Evolutionary conservation across 2,888 invertebrate species (phyloP).

Genomic region (Andrena praecox): DNA sequence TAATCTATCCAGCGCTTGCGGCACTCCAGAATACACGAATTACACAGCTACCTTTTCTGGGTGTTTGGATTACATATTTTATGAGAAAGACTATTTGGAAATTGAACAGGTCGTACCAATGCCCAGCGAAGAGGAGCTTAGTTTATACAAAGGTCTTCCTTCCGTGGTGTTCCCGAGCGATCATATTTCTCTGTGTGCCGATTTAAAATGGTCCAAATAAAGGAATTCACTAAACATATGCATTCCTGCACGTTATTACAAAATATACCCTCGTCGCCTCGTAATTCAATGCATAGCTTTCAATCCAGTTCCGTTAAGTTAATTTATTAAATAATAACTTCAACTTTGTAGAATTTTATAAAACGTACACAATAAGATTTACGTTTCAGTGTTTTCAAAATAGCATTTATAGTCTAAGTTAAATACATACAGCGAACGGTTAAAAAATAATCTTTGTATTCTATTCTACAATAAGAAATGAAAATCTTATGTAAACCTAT

Average conservation of each 20-base stretch:
- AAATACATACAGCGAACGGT: conserved; percentile 38
- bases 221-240: neutral
- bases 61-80: conserved; percentile 97
- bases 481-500: conserved; percentile 26
- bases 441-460: conserved; percentile 48
- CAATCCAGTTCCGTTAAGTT: neutral
- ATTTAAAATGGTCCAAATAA: conserved; percentile 87
- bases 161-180: conserved; percentile 97
- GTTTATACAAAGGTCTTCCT: conserved; percentile 92
- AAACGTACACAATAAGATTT: conserved; percentile 31
- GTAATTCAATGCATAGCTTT: neutral
- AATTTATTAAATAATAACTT: conserved; percentile 52
- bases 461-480: conserved; percentile 50
- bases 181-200: conserved; percentile 95
- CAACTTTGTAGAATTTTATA: conserved; percentile 46
- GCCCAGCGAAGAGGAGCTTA: conserved; percentile 92
- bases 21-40: conserved; percentile 93
- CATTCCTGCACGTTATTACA: neutral
- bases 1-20: conserved; percentile 92
- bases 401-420: conserved; percentile 40
- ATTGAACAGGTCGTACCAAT: conserved; percentile 92
- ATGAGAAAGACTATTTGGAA: conserved; percentile 88
- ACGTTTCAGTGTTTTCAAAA: conserved; percentile 30
- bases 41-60: conserved; percentile 93
- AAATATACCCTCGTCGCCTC: neutral